Evolutionary conservation across 2,888 invertebrate species (phyloP).

Genomic region (Hirtodrosophila cameraria): DNA sequence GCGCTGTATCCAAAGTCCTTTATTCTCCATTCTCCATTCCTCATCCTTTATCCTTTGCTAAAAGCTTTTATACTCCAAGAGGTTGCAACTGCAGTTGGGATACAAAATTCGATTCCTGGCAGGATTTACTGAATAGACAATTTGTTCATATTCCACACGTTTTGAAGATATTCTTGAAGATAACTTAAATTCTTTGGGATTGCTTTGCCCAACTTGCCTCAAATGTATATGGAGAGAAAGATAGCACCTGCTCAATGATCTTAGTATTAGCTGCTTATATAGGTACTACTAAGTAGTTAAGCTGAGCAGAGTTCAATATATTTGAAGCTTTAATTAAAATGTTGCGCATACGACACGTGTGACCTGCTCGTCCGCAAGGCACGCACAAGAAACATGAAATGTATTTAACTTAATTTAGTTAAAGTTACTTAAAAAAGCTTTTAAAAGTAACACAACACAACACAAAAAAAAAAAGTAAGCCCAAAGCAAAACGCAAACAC

Average conservation of each 20-base stretch:
- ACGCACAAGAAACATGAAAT: constrained; percentile 36
- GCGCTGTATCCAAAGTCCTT: too few relatives aligned
- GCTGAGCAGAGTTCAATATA: too few relatives aligned
- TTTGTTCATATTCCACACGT: too few relatives aligned
- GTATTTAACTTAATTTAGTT: constrained; percentile 75
- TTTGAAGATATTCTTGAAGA: too few relatives aligned
- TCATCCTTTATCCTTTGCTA: constrained; percentile 6
- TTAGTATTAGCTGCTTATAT: constrained; percentile 5
- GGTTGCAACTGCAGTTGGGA: not conserved
- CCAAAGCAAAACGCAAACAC: constrained; percentile 15
- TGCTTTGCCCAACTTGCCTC: too few relatives aligned
- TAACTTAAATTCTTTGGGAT: too few relatives aligned
- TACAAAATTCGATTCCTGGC: too few relatives aligned
- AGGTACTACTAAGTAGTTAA: too few relatives aligned
- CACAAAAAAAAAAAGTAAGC: constrained; percentile 2
- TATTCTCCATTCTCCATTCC: not conserved
- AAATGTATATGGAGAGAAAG: too few relatives aligned
- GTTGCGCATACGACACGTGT: constrained; percentile 36
- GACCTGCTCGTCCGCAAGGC: constrained; percentile 4
- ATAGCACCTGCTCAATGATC: not conserved
- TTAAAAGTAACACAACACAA: constrained; percentile 59
- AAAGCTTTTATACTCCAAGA: constrained; percentile 19
- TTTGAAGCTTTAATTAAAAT: constrained; percentile 1
- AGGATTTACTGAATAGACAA: too few relatives aligned
- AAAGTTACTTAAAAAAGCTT: constrained; percentile 77